These are phyloP conservation scores for Odontophorus gujanensis DNA, from an alignment of 2,113 vertebrate genomes.

Conservation along the genomic window DNA sequence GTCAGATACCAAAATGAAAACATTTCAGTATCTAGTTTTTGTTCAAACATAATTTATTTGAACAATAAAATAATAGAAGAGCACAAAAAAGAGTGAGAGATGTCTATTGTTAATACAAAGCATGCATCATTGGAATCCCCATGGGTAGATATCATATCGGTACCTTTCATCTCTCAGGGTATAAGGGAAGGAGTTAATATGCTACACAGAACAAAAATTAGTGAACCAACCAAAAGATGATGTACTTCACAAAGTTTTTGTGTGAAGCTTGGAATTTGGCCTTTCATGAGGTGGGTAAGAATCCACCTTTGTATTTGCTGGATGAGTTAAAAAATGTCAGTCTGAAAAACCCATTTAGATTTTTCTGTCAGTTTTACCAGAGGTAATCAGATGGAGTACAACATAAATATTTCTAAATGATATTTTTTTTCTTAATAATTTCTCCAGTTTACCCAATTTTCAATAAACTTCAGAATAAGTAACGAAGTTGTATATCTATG, in stretches of 20 bases:
- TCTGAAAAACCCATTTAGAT: neutral
- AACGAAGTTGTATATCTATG: neutral
- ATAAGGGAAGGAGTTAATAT: neutral
- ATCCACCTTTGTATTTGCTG: neutral
- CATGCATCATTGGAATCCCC: neutral
- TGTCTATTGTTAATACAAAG: slow-evolving; percentile 3
- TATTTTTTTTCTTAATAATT: slow-evolving; percentile 14
- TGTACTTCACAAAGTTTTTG: neutral
- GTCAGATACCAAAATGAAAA: neutral
- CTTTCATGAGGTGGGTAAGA: neutral
- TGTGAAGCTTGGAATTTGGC: neutral
- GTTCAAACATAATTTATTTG: slow-evolving; percentile 8
- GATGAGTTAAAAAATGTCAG: neutral
- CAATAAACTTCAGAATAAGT: slow-evolving; percentile 9
- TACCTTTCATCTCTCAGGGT: neutral
- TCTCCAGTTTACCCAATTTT: slow-evolving; percentile 15
- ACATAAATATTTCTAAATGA: slow-evolving; percentile 20
- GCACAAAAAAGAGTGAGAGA: slow-evolving; percentile 2
- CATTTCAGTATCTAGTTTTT: neutral
- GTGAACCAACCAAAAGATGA: neutral
- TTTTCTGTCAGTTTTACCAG: neutral
- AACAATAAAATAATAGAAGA: neutral
- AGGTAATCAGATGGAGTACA: neutral
- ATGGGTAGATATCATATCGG: neutral
- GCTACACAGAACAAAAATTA: neutral